Percentiles rank a stretch among this genome's conserved stretches.
Conservation (phyloP, 2,888 invertebrate genomes). For the Trisateles emortualis region DNA sequence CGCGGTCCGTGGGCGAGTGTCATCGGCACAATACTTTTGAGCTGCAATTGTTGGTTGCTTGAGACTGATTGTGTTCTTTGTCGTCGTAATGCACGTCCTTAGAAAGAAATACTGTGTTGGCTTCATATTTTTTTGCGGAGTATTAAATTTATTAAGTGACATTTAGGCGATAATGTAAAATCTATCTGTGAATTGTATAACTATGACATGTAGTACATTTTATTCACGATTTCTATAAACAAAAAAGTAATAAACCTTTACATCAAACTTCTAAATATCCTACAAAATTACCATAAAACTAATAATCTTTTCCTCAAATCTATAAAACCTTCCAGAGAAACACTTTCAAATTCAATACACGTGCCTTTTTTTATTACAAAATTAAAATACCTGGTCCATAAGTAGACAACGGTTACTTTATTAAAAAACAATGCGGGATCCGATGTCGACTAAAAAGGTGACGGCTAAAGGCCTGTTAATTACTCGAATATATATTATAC, state of each 20-base stretch:
- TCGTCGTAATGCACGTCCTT: constrained; percentile 20
- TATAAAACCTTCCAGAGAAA: constrained; percentile 13
- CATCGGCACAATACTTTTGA: constrained; percentile 60
- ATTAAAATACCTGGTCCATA: constrained; percentile 24
- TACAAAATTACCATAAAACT: no score
- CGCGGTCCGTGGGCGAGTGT: constrained; percentile 56
- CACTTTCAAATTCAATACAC: constrained; percentile 25
- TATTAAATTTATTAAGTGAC: background rate
- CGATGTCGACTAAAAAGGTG: constrained; percentile 30
- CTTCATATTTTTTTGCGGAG: background rate
- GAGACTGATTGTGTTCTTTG: constrained; percentile 41
- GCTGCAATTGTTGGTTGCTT: constrained; percentile 63
- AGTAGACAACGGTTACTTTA: constrained; percentile 38
- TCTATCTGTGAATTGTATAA: no score
- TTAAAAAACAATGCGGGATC: constrained; percentile 39
- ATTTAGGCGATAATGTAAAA: no score
- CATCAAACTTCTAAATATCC: no score
- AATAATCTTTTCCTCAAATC: background rate
- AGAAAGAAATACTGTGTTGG: background rate
- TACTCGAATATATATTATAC: constrained; percentile 34
- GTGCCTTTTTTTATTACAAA: constrained; percentile 24
- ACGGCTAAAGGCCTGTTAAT: constrained; percentile 23
- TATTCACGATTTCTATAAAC: no score
- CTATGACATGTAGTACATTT: no score
- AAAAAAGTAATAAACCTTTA: no score